A percentile compares a stretch with the other conserved stretches of the same genome.
Evolutionary conservation across 2,888 invertebrate genomes (phyloP).

Genomic region (Dorcus parallelipipedus): DNA sequence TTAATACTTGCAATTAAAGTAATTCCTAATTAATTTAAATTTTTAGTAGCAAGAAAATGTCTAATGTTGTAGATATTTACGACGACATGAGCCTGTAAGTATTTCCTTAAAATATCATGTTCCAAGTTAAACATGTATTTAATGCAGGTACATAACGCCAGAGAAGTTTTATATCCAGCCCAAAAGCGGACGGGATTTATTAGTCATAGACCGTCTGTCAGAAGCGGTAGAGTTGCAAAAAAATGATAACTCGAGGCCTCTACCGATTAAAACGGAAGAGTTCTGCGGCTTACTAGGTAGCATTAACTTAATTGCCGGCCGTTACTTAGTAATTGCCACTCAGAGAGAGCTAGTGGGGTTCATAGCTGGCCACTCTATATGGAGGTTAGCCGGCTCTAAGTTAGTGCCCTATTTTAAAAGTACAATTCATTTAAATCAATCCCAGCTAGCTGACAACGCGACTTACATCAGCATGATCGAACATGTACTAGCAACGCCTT

Average conservation of each 20-base stretch:
- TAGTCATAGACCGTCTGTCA: slow-evolving; percentile 78
- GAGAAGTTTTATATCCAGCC: slow-evolving; percentile 89
- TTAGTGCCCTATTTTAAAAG: slow-evolving; percentile 84
- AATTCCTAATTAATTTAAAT: not conserved
- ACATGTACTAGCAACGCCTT: slow-evolving; percentile 75
- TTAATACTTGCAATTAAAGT: too few species aligned
- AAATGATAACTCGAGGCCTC: slow-evolving; percentile 60
- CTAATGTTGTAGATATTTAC: slow-evolving; percentile 51
- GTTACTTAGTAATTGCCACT: slow-evolving; percentile 86
- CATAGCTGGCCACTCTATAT: slow-evolving; percentile 75
- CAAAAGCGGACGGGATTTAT: slow-evolving; percentile 66
- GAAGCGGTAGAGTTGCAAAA: slow-evolving; percentile 37
- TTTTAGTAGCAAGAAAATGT: slow-evolving; percentile 2
- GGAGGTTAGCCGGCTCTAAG: slow-evolving; percentile 74
- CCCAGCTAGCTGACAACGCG: slow-evolving; percentile 79
- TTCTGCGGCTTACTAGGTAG: slow-evolving; percentile 89
- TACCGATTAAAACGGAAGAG: slow-evolving; percentile 58
- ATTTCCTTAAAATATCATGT: not conserved
- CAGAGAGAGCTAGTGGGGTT: slow-evolving; percentile 77
- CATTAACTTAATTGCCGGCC: slow-evolving; percentile 78
- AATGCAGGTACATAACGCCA: slow-evolving; percentile 72
- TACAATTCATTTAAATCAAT: slow-evolving; percentile 76
- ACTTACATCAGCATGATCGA: slow-evolving; percentile 84
- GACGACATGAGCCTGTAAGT: slow-evolving; percentile 75
- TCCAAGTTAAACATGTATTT: not conserved